Evolutionary conservation across 2,113 vertebrate genomes (phyloP).

Genomic region (Neodon shergylaensis): DNA sequence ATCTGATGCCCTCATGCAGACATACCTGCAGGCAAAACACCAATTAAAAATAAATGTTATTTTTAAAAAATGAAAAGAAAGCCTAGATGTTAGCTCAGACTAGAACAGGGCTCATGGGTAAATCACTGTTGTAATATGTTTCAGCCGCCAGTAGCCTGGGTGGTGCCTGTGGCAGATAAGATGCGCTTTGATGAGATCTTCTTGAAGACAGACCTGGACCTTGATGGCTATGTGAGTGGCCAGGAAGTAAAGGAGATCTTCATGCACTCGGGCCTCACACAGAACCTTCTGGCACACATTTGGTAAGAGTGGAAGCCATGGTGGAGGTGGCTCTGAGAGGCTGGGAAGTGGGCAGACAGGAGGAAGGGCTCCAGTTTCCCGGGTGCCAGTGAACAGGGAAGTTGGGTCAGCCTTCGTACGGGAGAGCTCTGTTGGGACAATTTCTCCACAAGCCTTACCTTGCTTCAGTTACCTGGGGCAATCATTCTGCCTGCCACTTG

Average conservation of each 20-base stretch:
- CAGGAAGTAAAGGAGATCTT: constrained; percentile 98
- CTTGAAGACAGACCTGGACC: constrained; percentile 94
- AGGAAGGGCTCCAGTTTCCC: not conserved
- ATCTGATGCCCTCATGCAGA: no score
- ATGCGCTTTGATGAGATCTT: constrained; percentile 96
- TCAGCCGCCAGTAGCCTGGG: constrained; percentile 92
- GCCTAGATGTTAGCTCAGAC: no score
- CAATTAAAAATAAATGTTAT: no score
- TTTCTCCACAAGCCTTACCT: not conserved
- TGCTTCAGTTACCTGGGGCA: not conserved
- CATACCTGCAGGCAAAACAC: no score
- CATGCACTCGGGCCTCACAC: constrained; percentile 96
- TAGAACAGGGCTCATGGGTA: not conserved
- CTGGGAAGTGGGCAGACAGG: no score
- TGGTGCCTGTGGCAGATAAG: constrained; percentile 93
- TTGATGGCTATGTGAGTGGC: constrained; percentile 97
- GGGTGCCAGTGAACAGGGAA: not conserved
- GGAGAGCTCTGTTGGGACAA: not conserved
- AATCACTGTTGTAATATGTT: constrained; percentile 25
- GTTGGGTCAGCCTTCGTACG: not conserved
- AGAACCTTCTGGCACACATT: constrained; percentile 95
- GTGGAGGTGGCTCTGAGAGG: not conserved
- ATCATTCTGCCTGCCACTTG: not conserved
- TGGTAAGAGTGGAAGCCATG: constrained; percentile 87
- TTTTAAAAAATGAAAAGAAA: no score